These are phyloP conservation scores for Cryptoblepharus egeriae DNA, from an alignment of 2,797 vertebrate genomes.

Conservation along the genomic window DNA sequence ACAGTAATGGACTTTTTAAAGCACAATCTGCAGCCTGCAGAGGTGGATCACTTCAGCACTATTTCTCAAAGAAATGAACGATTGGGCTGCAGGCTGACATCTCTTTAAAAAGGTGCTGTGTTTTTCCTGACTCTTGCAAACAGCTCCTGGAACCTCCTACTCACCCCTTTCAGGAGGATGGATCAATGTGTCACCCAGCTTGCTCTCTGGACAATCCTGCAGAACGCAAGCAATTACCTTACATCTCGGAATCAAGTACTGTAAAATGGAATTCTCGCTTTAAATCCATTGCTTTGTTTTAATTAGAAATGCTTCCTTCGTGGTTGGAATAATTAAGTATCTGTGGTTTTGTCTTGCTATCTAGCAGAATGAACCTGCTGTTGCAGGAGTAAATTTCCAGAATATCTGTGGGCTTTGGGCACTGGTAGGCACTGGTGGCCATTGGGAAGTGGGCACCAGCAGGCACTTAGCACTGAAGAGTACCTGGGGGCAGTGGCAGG, in stretches of 20 bases:
- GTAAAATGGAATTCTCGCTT: constrained; percentile 28
- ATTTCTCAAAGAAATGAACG: constrained; percentile 32
- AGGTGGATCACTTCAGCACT: constrained; percentile 23
- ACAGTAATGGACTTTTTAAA: neutral
- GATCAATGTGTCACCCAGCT: constrained; percentile 22
- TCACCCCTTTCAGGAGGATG: neutral
- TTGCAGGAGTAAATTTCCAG: too few relatives aligned
- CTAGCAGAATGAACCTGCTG: too few relatives aligned
- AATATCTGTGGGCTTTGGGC: too few relatives aligned
- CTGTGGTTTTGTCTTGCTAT: constrained; percentile 7
- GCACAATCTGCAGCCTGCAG: constrained; percentile 7
- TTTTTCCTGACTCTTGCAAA: constrained; percentile 38
- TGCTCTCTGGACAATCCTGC: constrained; percentile 23
- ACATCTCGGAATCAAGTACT: constrained; percentile 25
- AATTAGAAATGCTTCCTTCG: constrained; percentile 31
- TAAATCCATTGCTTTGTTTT: constrained; percentile 30
- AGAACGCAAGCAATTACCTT: constrained; percentile 13
- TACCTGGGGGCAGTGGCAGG: too few relatives aligned
- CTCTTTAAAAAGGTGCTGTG: constrained; percentile 29
- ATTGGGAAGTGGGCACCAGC: too few relatives aligned
- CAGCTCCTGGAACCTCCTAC: neutral
- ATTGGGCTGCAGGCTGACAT: constrained; percentile 18
- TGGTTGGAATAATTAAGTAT: constrained; percentile 13
- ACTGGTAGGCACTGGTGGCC: too few relatives aligned
- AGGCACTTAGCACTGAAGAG: too few relatives aligned